Percentiles rank a stretch among this genome's conserved stretches.
Conservation (phyloP, 2,888 invertebrate species). For the Entomobrya multifasciata region DNA sequence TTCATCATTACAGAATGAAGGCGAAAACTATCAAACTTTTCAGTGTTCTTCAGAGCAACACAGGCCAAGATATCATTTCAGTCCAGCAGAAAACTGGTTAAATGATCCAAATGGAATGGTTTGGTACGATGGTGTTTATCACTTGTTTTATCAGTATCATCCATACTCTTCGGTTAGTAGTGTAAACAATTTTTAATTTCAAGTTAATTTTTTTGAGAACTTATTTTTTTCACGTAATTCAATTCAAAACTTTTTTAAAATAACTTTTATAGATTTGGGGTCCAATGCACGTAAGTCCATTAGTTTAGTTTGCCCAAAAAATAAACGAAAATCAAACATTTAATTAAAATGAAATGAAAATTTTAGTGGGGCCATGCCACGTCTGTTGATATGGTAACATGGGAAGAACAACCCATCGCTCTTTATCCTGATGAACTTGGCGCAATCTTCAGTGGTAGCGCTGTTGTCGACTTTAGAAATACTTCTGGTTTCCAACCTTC, state of each 20-base stretch:
- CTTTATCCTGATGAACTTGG: conserved; percentile 82
- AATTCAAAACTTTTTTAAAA: too few relatives aligned
- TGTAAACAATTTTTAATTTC: not conserved
- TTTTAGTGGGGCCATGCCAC: conserved; percentile 82
- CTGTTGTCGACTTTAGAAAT: conserved; percentile 74
- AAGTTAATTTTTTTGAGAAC: not conserved
- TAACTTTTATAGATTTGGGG: conserved; percentile 28
- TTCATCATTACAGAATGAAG: not conserved
- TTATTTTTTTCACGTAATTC: not conserved
- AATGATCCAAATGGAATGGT: conserved; percentile 84
- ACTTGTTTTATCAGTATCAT: conserved; percentile 81
- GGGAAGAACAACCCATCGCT: conserved; percentile 83
- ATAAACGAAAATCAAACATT: too few relatives aligned
- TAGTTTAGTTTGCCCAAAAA: too few relatives aligned
- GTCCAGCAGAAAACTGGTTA: conserved; percentile 81
- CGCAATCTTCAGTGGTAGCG: conserved; percentile 76
- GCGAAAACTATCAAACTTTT: not conserved
- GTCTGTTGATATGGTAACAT: conserved; percentile 82
- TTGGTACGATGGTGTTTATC: conserved; percentile 81
- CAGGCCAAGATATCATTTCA: conserved; percentile 76
- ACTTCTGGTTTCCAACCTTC: conserved; percentile 70
- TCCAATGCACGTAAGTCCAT: conserved; percentile 32
- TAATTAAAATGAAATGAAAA: too few relatives aligned
- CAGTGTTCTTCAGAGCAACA: conserved; percentile 56
- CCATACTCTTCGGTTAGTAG: conserved; percentile 80